Evolutionary conservation across 2,113 vertebrate species (phyloP), one percentile per base, ranked within the genome.

Genomic region (Oreotrochilus melanogaster): DNA sequence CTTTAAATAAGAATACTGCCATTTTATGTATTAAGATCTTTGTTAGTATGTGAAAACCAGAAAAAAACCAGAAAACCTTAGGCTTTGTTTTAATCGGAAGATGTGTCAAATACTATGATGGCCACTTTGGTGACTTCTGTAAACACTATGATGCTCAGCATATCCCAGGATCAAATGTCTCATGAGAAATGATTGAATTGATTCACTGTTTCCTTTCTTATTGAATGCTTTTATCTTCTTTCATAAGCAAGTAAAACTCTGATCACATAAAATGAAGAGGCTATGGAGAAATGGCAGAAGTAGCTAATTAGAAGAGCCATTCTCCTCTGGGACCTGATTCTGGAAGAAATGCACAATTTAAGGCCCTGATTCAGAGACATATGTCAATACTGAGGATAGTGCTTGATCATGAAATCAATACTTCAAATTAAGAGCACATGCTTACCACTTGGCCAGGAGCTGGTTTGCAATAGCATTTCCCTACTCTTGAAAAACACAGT

Each of bases 371-470:
- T 95, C 86, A 84, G 72, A 64, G 67, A 92, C 56, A 83, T 56
- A 54, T 74, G 43, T 90, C 90, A 94, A 95, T 97, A 94, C 23
- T 73, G 67, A 80, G 60, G 25, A 94, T 93, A 86, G 51, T 89
- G 72, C 92, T 94, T 93, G 93, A 95, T 93, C 88, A 91, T 94
- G 47, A 88, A 91, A 90, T 97, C 92, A 65, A 94, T 96, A 85
- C 33, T 75, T 87, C 37, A 95, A 71, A 84, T 89, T 86, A 93
- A 80, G 60, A 3, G 2, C 84, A 85, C 6, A 1, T 94, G 84
- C 78, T 95, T 84, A 86, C 28, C 13, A 16, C 54, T 94, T 86
- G 62, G 51, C 47, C 56, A 88, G 82, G 33, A 89, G 33, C 14
- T 58, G 70, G 42, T 88, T 79, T 93, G 60, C 62, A 88, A 51